A percentile compares a stretch with the other conserved stretches of the same genome.
Evolutionary conservation across 2,113 vertebrate genomes (phyloP).

Genomic region (Centrocercus urophasianus): DNA sequence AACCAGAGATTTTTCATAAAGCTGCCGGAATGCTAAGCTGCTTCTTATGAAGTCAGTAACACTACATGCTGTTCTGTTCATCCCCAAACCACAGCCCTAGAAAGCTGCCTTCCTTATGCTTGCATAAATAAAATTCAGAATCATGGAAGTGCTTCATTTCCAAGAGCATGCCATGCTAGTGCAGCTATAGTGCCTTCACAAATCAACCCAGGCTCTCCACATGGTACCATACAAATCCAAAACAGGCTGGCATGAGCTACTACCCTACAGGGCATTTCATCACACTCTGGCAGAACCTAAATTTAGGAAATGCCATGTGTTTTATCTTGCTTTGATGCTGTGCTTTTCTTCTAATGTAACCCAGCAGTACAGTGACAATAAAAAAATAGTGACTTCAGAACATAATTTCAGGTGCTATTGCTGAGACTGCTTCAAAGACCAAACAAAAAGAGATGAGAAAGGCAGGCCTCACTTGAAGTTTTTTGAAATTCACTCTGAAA

Average conservation of each 20-base stretch:
- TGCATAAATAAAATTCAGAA: neutral
- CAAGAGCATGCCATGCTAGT: neutral
- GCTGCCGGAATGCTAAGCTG: neutral
- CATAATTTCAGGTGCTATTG: neutral
- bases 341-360: neutral
- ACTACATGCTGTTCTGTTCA: neutral
- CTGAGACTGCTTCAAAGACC: neutral
- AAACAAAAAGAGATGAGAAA: neutral
- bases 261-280: neutral
- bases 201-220: neutral
- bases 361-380: neutral
- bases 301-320: neutral
- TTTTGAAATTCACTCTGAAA: neutral
- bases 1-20: neutral
- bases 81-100: neutral
- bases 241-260: neutral
- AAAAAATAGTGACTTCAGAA: neutral
- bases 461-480: neutral
- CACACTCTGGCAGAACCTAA: neutral
- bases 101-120: neutral
- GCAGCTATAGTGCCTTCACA: neutral
- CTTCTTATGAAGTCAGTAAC: neutral
- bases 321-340: neutral
- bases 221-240: neutral
- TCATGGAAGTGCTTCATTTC: neutral